Base-by-base conservation (phyloP, 2,113 vertebrate species). In the Rhinogobius similis region DNA sequence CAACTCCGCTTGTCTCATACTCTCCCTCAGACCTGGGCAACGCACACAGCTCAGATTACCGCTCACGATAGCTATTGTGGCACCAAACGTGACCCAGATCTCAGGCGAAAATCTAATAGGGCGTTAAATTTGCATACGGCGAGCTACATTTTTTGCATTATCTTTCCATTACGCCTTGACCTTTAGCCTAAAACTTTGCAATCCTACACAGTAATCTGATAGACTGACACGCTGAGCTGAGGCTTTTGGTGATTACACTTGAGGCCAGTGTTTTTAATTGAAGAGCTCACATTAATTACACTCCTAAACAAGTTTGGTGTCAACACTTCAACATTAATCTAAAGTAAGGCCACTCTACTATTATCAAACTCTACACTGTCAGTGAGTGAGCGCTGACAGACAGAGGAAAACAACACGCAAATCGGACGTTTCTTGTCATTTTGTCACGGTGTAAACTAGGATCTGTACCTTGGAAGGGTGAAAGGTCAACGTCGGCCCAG, bases 401-500 rank as follows among this genome's bases (percentile, higher is more conserved):
- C 24, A 8, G 26, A 10, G 13, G 7, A 16, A 29, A 24, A 53
- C 52, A 24, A 53, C 52, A 20, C 44, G 23, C n/a, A 52, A 52
- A 23, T 3, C 20, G 44, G n/a, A 24, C 21, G 23, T 26, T 24
- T 24, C 21, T 24, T 14, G 4, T 23, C 10, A 23, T 52, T n/a
- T 23, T 23, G 48, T 18, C 43, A 44, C 1, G 16, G 16, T 18
- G 14, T 20, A 46, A 5, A 18, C 10, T n/a, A n/a, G n/a, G n/a
- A 56, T 12, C 0, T 56, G 78, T 53, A 96, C 96, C 96, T 96
- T 97, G 96, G 66, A 95, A 97, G 82, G 96, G 96, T 80, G 95
- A 96, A 85, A 97, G 95, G 85, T 97, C 96, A 78, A 97, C 96
- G 79, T 96, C 95, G 64, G 95, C 94, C 96, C 96, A 97, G 91